Base-by-base conservation (phyloP, 2,888 invertebrate species). In the Neoitamus cyanurus region DNA sequence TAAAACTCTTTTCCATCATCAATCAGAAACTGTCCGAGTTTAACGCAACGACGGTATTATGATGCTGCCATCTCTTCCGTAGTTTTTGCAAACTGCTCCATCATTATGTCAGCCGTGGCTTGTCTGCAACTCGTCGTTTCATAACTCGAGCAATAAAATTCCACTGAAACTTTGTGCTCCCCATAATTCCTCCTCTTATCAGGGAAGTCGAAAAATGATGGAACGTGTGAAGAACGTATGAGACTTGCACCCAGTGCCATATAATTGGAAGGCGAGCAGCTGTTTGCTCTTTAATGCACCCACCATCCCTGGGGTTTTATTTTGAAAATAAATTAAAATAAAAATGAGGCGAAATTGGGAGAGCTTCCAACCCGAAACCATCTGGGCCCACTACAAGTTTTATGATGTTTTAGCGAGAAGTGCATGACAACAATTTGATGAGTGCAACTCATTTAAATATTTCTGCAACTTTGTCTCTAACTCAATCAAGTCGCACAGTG, bases 371-470 rank as follows among this genome's bases (percentile, higher is more conserved):
- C 25, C 20, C 58, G 25, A 58, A 58, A 25, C 58, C 58, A 58
- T 58, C 20, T 58, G 20, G 7, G 58, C 58, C 25, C 20, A 9
- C 58, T 3, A 2, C 58, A 58, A 58, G 20, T 58, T 58, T 58
- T 58, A 58, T 58, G 58, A 58, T 58, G 58, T 58, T 58, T 20
- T 58, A 25, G 58, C 25, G 15, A 20, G 58, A 58, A 20, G 58
- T 58, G 58, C 25, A 58, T 25, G 75, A 75, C 75, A 37, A 75
- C 42, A 75, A 75, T 75, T 31, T 37, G 75, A 37, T 75, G 28
- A 75, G 75, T 75, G 75, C 75, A 75, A 25, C 75, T 42, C 46
- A 75, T 75, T 75, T 42, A 75, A 75, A 42, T 37, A 28, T 75
- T 75, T 75, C 75, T 36, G 31, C 75, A 42, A 42, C 42, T 75